Base-by-base conservation (phyloP, 1,140 invertebrate genomes). In the Bathynomus jamesi region DNA sequence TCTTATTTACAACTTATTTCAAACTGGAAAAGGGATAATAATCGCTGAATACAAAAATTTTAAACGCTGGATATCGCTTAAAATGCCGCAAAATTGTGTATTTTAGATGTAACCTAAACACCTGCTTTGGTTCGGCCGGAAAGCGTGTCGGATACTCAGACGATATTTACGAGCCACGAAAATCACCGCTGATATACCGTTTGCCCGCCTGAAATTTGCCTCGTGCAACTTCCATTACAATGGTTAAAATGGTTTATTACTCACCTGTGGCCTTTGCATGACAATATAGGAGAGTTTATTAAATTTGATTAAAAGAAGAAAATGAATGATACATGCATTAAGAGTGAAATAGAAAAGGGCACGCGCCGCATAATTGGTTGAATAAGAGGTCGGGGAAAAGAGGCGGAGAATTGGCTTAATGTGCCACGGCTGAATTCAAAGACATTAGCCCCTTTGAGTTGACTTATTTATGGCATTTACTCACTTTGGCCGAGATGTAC, bases 401-500 rank as follows among this genome's bases (percentile, higher is more conserved):
- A 53, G 40, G 40, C 40, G 40, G 40, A 5, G 40, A 53, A 53
- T 53, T 53, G 5, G 5, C 40, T 53, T 53, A 53, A 53, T 53
- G 40, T 53, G 40, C 13, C 21, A 53, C 21, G 40, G 5, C 13
- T 53, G 40, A 53, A 53, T 53, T 53, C 21, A 40, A 8, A 40
- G 7, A 40, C 17, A 40, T 8, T 8, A 8, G 17, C 21, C 21
- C 21, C 2, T 53, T 53, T 3, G 13, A 53, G 21, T 53, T 53
- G 13, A 53, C 2, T 53, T 53, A 17, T 17, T 53, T 3, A 53
- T 53, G 40, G 40, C 21, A 53, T 53, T 11, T 53, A 53, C 40
- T 53, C 40, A 53, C 40, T 53, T 53, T 53, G 40, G 24, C 94
- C 94, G 80, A 96, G 90, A 83, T 97, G 94, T 80, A 96, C 94